Base-by-base conservation (phyloP, 2,888 invertebrate genomes). In the Brachypalpus laphriformis region DNA sequence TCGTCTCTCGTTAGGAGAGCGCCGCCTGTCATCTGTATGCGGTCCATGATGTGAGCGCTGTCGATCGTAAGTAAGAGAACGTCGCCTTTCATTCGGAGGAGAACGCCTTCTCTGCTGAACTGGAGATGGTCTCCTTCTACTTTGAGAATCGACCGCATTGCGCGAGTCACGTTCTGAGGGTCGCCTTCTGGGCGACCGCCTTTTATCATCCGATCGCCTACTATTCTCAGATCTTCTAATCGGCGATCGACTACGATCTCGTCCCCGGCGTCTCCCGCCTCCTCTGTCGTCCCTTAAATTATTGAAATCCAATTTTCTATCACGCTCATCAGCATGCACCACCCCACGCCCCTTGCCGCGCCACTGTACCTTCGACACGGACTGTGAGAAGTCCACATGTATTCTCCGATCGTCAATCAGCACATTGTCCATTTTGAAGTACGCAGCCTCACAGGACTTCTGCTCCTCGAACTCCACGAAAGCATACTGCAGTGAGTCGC, bases 381-480 rank as follows among this genome's bases (percentile, higher is more conserved):
- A 99, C 91, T 99, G 99, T 87, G 98, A 99, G 93, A 99, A 99
- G 92, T 99, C 99, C 0, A 99, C 99, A 93, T 99, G 99, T 89
- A 99, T 99, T 87, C 99, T 94, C 25, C 99, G 93, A 91, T 99
- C 99, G 92, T 99, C 99, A 89, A 99, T 99, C 5, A 99, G 93
- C 0, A 99, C 99, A 93, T 99, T 99, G 91, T 99, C 99, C 99
- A 99, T 99, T 93, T 99, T 99, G 90, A 99, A 98, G 92, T 97
- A 99, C 0, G 99, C 99, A 88, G 97, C 97, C 93, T 99, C 99
- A 92, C 99, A 99, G 0, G 97, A 94, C 89, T 97, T 97, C 87
- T 95, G 94, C 66, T 98, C 96, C 85, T 96, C 96, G 93, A 99
- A 99, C 92, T 99, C 99, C 76, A 99, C 97, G 91, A 99, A 99